Base-by-base conservation (phyloP, 1,140 invertebrate genomes). In the Drosophila guanche region DNA sequence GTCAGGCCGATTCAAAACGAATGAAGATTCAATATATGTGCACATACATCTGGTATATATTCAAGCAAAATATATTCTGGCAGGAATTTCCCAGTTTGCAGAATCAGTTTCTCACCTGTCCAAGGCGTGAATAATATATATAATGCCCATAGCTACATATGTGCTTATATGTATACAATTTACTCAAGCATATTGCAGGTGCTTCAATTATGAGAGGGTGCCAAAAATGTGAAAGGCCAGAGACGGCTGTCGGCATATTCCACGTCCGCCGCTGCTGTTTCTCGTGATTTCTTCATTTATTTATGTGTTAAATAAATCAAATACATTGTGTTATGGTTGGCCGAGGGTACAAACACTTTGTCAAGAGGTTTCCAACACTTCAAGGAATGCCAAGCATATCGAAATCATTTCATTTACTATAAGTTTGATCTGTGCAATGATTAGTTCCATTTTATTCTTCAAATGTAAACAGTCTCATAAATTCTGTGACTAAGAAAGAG, bases 241-340 rank as follows among this genome's bases (percentile, higher is more conserved):
- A 68, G 62, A 68, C 51, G 48, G 42, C 10, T 41, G 16, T 27
- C n/a, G 10, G 41, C 14, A 62, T 68, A 48, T 56, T 68, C 68
- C 33, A 68, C 43, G 63, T 65, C 57, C 41, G 14, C 22, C 23
- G 29, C 16, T 47, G 47, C 7, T 41, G 65, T 22, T 16, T 54
- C 45, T 33, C 23, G 12, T 54, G 10, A 42, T 67, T 40, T 54
- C 25, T 33, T 33, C 29, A 68, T 67, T 68, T 68, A 56, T 68
- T 67, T 46, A 20, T 10, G 8, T 8, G 29, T 4, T 10, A 37
- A 4, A 37, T 37, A 37, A 37, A 37, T 37, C 10, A 37, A 12
- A 37, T 4, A 37, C 10, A 37, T 33, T 33, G 10, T 12, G 12
- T 37, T 29, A 33, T 12, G 22, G 1, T 23, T 20, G 60, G 37